phyloP scores from a whole-genome alignment of 2,113 vertebrate genomes.

The Thermophis baileyi region DNA sequence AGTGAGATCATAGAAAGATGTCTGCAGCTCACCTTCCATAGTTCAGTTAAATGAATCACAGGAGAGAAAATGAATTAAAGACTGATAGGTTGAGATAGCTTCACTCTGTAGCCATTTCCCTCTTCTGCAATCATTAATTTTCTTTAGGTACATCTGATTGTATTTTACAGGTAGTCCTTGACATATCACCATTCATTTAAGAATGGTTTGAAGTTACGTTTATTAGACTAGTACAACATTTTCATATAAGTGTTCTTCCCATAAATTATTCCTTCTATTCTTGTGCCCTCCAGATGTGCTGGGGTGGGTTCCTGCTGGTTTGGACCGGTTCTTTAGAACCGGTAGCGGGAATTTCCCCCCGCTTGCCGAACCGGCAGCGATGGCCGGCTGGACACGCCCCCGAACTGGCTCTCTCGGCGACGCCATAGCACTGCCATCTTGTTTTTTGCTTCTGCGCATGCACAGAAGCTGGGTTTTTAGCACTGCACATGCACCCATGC shows the following conservation, averaged over 20 bases:
- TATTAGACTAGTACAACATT: not conserved
- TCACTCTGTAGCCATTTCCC: not conserved
- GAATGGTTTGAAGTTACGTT: not conserved
- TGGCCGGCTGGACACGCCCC: too few relatives aligned
- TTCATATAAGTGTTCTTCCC: not conserved
- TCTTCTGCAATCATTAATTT: not conserved
- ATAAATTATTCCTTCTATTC: not conserved
- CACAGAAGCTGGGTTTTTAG: too few relatives aligned
- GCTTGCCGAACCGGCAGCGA: too few relatives aligned
- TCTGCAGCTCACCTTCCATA: slow-evolving; percentile 20
- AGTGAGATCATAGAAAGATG: slow-evolving; percentile 30
- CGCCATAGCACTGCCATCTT: too few relatives aligned
- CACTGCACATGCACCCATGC: too few relatives aligned
- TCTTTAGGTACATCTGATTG: not conserved
- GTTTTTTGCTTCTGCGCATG: too few relatives aligned
- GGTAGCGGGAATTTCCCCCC: too few relatives aligned
- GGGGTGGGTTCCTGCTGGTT: too few relatives aligned
- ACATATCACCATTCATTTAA: not conserved
- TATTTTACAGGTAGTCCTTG: not conserved
- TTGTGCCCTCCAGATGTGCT: not conserved
- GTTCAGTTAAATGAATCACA: slow-evolving; percentile 16
- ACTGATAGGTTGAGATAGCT: not conserved
- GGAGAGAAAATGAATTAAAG: slow-evolving; percentile 13
- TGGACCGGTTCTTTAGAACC: too few relatives aligned
- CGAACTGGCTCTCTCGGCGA: too few relatives aligned